Evolutionary conservation across 2,797 vertebrate species (phyloP), one percentile per base, ranked within the genome.

Genomic region (Varecia variegata): DNA sequence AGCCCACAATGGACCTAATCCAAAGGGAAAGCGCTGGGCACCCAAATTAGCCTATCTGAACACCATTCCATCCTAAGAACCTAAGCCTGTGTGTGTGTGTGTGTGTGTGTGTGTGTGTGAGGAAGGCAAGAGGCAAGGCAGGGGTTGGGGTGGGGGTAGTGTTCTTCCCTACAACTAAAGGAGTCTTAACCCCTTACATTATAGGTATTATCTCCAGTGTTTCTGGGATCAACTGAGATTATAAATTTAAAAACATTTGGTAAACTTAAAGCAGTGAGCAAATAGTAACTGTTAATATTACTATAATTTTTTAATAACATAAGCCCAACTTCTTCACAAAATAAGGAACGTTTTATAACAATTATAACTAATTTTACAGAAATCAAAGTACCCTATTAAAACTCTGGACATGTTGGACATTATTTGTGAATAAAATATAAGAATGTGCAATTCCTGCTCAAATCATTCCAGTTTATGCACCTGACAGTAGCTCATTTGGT

Each of bases 381-480:
- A 90, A 68, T 47, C 32, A 82, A 76, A 92, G n/a, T 65, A 74
- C 7, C 4, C 47, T 56, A 50, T 25, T 92, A 86, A 95, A 76
- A 90, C 11, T 87, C 21, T 85, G 5, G 3, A 38, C 23, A 35
- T 73, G 5, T 20, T 87, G 14, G 67, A 43, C 40, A 65, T 67
- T 76, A 88, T 76, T 60, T 84, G n/a, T 88, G n/a, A 95, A 90
- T 40, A 76, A 84, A 91, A 30, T 91, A 30, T 50, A 89, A 92
- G 56, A 73, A 62, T 52, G 30, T 23, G n/a, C 6, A 88, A 65
- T 8, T 73, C 30, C 73, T 93, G 30, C 71, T 83, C 40, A 84
- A 62, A 67, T 80, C 21, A 54, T 60, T 89, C 71, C 27, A 82
- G 35, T 18, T 67, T 73, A 77, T 73, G 47, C n/a, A 77, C 14